Conservation (phyloP, 2,888 invertebrate genomes). For the Ichneumoninae sp. region DNA sequence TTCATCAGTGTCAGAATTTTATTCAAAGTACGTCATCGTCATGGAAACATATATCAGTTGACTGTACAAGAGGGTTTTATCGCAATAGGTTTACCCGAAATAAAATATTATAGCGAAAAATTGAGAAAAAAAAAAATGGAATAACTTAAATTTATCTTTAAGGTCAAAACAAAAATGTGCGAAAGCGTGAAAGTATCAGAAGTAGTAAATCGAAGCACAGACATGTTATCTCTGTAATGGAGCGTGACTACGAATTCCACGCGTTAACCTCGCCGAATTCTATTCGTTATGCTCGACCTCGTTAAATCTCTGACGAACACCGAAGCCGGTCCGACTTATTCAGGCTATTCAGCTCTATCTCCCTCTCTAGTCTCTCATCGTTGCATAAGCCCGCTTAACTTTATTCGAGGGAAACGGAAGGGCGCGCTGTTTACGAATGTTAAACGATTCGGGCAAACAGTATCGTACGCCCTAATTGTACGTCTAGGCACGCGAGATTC, state of each 20-base stretch:
- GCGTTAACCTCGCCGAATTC: slow-evolving; percentile 8
- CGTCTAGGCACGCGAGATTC: slow-evolving; percentile 53
- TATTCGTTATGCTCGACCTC: slow-evolving; percentile 32
- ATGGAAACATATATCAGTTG: neutral
- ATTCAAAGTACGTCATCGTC: neutral
- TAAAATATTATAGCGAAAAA: neutral
- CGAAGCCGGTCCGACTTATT: slow-evolving; percentile 22
- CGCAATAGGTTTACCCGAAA: neutral
- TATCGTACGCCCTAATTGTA: slow-evolving; percentile 52
- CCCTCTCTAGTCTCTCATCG: slow-evolving; percentile 6
- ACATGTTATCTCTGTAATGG: neutral
- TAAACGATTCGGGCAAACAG: slow-evolving; percentile 50
- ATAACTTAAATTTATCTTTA: neutral
- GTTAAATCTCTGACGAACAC: slow-evolving; percentile 17
- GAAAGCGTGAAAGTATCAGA: neutral
- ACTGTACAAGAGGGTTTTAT: neutral
- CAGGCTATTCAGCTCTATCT: slow-evolving; percentile 32
- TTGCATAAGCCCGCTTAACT: slow-evolving; percentile 39
- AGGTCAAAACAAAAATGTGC: neutral
- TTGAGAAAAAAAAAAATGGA: neutral
- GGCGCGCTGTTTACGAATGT: slow-evolving; percentile 56
- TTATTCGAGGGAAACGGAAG: slow-evolving; percentile 37
- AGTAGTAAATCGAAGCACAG: neutral
- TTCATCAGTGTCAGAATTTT: neutral
- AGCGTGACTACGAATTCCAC: slow-evolving; percentile 13